Base-by-base conservation (phyloP, 2,888 invertebrate species). In the Uropetala carovei region DNA sequence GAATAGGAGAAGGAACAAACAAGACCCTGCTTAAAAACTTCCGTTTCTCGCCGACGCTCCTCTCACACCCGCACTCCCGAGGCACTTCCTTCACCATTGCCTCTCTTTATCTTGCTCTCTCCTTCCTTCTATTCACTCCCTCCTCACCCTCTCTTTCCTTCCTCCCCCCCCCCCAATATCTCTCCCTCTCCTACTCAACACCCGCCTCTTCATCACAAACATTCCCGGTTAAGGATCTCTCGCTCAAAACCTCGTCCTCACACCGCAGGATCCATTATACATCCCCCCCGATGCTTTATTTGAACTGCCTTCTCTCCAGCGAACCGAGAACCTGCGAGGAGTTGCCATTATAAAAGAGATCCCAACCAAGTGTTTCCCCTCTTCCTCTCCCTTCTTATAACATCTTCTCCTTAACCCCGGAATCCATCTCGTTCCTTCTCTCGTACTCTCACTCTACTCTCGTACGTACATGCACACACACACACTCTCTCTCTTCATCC, bases 331-430 rank as follows among this genome's bases (percentile, higher is more conserved):
- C 18, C n/a, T 64, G 16, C 7, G 64, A 64, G 13, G 64, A 64
- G 64, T 64, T 64, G 16, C 64, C 64, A 64, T 14, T 64, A 64
- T 64, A n/a, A 64, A 64, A 64, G 64, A 64, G 64, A 64, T 64
- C 64, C 16, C 64, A 64, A 7, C 64, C 64, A 16, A 64, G 64
- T 16, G 16, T 64, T 64, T 14, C 16, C 16, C 64, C n/a, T 4
- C 64, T 2, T 64, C 64, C 14, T 64, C 64, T n/a, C n/a, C 43
- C 43, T 43, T 43, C 43, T 5, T 5, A 43, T 43, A 43, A 43
- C 43, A 43, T 43, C 43, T 43, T 43, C 43, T 43, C 43, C 43
- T 43, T 43, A 43, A 43, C 43, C 43, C 5, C 43, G 3, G 43
- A 43, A 1, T 43, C 43, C 43, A 1, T 5, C 43, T 5, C 43